These are phyloP conservation scores for Pygocentrus nattereri DNA, from an alignment of 2,797 vertebrate species.

Conservation along the genomic window DNA sequence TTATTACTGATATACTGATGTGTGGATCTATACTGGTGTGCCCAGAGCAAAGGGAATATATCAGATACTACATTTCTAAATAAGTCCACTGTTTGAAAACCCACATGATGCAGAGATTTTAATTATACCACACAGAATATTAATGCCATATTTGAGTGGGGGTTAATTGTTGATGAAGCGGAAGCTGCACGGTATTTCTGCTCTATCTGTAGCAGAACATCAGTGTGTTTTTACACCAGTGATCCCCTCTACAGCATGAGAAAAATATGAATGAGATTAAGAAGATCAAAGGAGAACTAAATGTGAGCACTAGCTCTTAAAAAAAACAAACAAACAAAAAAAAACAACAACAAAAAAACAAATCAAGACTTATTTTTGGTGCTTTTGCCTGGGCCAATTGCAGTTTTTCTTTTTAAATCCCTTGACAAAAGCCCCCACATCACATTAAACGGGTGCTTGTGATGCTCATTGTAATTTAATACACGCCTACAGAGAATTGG, in stretches of 20 bases:
- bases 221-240: slow-evolving; percentile 56
- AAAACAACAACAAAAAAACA: slow-evolving; percentile 59
- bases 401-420: slow-evolving; percentile 74
- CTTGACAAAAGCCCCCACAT: slow-evolving; percentile 63
- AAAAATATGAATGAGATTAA: slow-evolving; percentile 73
- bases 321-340: slow-evolving; percentile 63
- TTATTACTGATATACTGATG: slow-evolving; percentile 10
- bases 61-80: slow-evolving; percentile 9
- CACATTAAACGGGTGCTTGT: slow-evolving; percentile 74
- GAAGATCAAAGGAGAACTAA: slow-evolving; percentile 74
- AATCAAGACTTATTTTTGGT: slow-evolving; percentile 72
- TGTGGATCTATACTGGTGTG: not conserved
- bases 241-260: slow-evolving; percentile 63
- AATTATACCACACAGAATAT: slow-evolving; percentile 23
- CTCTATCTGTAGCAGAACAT: slow-evolving; percentile 53
- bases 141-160: slow-evolving; percentile 14
- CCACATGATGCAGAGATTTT: slow-evolving; percentile 12
- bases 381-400: slow-evolving; percentile 65
- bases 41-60: not conserved
- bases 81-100: not conserved
- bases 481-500: slow-evolving; percentile 72
- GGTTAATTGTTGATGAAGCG: slow-evolving; percentile 37
- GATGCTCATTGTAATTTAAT: slow-evolving; percentile 79
- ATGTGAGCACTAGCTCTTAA: slow-evolving; percentile 59
- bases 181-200: not conserved